A percentile compares a stretch with the other conserved stretches of the same genome.
Conservation (phyloP, 2,888 invertebrate genomes). For the Eristalinus sepulchralis region DNA sequence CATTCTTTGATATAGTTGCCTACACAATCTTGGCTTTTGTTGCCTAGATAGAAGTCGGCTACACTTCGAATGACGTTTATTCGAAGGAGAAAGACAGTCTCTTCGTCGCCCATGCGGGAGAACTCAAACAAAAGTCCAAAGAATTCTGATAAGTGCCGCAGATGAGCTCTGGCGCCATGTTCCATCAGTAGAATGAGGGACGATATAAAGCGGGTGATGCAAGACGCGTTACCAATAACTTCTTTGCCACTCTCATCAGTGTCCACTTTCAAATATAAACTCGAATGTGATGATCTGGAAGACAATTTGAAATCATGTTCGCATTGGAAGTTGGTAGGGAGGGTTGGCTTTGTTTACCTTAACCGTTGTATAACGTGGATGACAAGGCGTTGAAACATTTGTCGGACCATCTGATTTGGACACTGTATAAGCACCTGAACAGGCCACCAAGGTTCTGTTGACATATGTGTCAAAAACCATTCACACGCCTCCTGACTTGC, state of each 20-base stretch:
- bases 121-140: slow-evolving; percentile 96
- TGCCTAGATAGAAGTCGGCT: slow-evolving; percentile 95
- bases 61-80: slow-evolving; percentile 94
- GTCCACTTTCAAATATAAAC: slow-evolving; percentile 83
- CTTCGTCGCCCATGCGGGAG: slow-evolving; percentile 97
- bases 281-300: slow-evolving; percentile 83
- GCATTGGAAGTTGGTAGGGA: neutral
- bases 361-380: slow-evolving; percentile 96
- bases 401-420: slow-evolving; percentile 97
- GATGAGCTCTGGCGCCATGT: slow-evolving; percentile 91
- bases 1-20: slow-evolving; percentile 73
- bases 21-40: slow-evolving; percentile 87
- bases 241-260: slow-evolving; percentile 81
- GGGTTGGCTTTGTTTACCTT: slow-evolving; percentile 82
- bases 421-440: slow-evolving; percentile 96
- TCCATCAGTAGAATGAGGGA: slow-evolving; percentile 93
- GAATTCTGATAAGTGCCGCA: slow-evolving; percentile 95
- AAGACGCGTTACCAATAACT: slow-evolving; percentile 88
- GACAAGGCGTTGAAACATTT: slow-evolving; percentile 97
- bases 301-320: neutral
- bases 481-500: slow-evolving; percentile 93
- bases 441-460: slow-evolving; percentile 97
- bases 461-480: slow-evolving; percentile 97
- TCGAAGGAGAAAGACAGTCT: slow-evolving; percentile 92
- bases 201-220: slow-evolving; percentile 95